Evolutionary conservation across 2,113 vertebrate genomes (phyloP).

Genomic region (Theristicus caerulescens): DNA sequence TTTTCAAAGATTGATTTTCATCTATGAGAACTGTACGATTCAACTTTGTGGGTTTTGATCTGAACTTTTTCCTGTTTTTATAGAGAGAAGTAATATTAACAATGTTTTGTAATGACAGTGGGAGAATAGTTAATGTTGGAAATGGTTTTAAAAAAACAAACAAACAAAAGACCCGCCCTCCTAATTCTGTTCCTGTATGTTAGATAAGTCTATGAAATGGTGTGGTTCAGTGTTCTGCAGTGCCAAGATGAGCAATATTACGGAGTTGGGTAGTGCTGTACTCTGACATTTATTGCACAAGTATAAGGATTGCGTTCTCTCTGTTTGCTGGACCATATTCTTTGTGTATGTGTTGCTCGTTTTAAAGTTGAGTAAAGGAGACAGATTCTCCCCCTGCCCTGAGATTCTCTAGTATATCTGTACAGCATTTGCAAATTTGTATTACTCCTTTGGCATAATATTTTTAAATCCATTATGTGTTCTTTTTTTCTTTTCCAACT

Average conservation of each 20-base stretch:
- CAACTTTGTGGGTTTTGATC: not conserved
- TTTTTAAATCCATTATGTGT: not conserved
- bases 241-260: not conserved
- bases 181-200: not conserved
- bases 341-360: not conserved
- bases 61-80: not conserved
- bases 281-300: not conserved
- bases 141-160: not conserved
- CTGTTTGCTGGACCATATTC: not conserved
- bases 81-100: not conserved
- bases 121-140: not conserved
- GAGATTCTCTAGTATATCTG: fast-evolving
- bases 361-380: not conserved
- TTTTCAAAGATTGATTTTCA: not conserved
- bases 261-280: not conserved
- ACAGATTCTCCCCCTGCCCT: fast-evolving
- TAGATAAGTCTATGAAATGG: not conserved
- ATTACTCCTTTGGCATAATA: not conserved
- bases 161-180: not conserved
- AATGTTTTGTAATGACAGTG: not conserved
- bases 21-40: not conserved
- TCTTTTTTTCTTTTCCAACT: not conserved
- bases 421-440: not conserved
- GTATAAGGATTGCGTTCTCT: not conserved
- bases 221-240: not conserved